Conservation (phyloP, 1,140 invertebrate species). For the Rhizoglyphus robini region DNA sequence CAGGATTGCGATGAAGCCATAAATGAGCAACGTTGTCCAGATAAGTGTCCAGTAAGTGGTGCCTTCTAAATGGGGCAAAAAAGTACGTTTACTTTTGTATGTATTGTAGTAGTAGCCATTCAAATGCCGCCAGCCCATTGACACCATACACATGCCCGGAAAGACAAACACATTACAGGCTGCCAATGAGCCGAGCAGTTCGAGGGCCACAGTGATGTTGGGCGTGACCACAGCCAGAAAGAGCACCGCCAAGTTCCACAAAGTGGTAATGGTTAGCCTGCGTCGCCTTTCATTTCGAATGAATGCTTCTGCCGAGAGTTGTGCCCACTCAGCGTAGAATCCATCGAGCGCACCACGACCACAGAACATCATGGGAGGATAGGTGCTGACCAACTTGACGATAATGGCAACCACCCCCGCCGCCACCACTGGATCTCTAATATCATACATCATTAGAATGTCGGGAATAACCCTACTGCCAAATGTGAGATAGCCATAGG, state of each 20-base stretch:
- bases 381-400: conserved; percentile 54
- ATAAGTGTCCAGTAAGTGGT: background rate
- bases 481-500: conserved; percentile 53
- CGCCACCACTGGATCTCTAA: conserved; percentile 39
- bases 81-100: background rate
- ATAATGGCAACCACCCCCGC: conserved; percentile 47
- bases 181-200: conserved; percentile 41
- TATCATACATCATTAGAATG: conserved; percentile 43
- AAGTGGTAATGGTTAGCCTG: conserved; percentile 38
- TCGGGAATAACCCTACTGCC: conserved; percentile 47
- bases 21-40: background rate
- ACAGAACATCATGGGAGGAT: conserved; percentile 56
- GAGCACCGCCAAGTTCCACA: conserved; percentile 48
- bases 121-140: conserved; percentile 2
- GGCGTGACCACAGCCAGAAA: conserved; percentile 46
- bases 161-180: conserved; percentile 24
- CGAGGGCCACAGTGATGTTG: conserved; percentile 51
- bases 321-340: conserved; percentile 33
- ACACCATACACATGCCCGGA: conserved; percentile 22
- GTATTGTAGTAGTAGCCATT: conserved; percentile 7
- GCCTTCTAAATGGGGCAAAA: background rate
- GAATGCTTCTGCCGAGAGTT: conserved; percentile 30
- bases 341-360: conserved; percentile 41
- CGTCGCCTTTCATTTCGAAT: conserved; percentile 31
- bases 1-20: conserved; percentile 10